Evolutionary conservation across 2,888 invertebrate genomes (phyloP).

Genomic region (Pogonocherus hispidulus): DNA sequence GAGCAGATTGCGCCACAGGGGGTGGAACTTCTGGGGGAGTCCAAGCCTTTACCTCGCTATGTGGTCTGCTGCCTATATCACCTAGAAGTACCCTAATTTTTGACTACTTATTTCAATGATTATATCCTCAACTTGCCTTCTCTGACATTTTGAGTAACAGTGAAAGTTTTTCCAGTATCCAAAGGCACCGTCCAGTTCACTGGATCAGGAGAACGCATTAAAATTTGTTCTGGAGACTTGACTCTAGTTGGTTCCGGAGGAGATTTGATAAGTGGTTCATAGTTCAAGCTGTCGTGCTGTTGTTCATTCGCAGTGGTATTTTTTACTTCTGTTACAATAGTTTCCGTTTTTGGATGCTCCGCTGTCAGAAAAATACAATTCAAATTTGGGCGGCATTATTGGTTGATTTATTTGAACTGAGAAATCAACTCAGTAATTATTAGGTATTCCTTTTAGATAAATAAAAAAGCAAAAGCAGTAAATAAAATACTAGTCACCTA

Average conservation of each 20-base stretch:
- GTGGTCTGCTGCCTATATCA: constrained; percentile 86
- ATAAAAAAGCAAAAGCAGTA: too few relatives aligned
- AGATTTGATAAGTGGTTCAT: constrained; percentile 87
- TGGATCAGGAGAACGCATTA: constrained; percentile 93
- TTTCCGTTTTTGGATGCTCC: constrained; percentile 62
- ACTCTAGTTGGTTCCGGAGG: constrained; percentile 94
- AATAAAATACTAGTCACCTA: too few relatives aligned
- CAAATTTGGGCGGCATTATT: background rate
- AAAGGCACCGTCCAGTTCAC: constrained; percentile 96
- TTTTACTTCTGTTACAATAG: constrained; percentile 55
- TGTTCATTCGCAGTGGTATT: constrained; percentile 67
- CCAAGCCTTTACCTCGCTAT: constrained; percentile 89
- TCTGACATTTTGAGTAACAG: constrained; percentile 92
- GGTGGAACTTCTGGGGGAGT: constrained; percentile 76
- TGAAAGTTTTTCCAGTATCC: constrained; percentile 94
- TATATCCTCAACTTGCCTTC: constrained; percentile 72
- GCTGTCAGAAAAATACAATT: constrained; percentile 39
- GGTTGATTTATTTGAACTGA: too few relatives aligned
- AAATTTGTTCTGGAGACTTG: constrained; percentile 92
- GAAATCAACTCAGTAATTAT: too few relatives aligned
- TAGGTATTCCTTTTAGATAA: too few relatives aligned
- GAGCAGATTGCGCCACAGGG: constrained; percentile 78
- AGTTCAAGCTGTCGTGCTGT: constrained; percentile 65
- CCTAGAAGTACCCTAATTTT: constrained; percentile 67
- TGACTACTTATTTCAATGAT: constrained; percentile 10